Evolutionary conservation across 2,797 vertebrate genomes (phyloP).

Genomic region (Acipenser ruthenus): DNA sequence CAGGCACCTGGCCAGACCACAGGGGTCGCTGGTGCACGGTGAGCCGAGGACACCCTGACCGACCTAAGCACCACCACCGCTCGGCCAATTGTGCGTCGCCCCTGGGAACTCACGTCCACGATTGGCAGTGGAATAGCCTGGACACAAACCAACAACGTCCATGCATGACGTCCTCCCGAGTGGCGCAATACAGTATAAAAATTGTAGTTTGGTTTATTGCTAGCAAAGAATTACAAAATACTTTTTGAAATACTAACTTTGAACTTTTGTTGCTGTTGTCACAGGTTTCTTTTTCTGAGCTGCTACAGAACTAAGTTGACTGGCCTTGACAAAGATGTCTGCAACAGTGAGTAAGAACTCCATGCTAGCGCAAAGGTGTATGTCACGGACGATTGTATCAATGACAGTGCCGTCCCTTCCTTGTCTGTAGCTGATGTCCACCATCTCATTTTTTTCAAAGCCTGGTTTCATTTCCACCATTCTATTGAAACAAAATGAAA

Average conservation of each 20-base stretch:
- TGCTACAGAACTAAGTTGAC: conserved; percentile 57
- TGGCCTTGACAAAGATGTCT: conserved; percentile 82
- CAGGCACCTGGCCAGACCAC: no score
- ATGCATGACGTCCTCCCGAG: no score
- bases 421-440: conserved; percentile 78
- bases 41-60: no score
- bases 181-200: no score
- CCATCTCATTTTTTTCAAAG: conserved; percentile 82
- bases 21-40: no score
- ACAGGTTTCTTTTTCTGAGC: conserved; percentile 52
- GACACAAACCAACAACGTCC: no score
- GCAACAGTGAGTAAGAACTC: conserved; percentile 89
- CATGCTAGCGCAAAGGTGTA: conserved; percentile 92
- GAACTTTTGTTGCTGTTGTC: conserved; percentile 60
- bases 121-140: no score
- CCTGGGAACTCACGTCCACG: no score
- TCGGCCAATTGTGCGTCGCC: no score
- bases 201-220: no score
- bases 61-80: no score
- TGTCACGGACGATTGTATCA: conserved; percentile 78
- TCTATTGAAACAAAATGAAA: conserved; percentile 42
- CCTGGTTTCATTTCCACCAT: conserved; percentile 87
- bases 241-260: conserved; percentile 46
- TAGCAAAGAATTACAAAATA: no score
- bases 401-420: conserved; percentile 68